Conservation (phyloP, 2,797 vertebrate genomes). For the Halcyon chelicuti region DNA sequence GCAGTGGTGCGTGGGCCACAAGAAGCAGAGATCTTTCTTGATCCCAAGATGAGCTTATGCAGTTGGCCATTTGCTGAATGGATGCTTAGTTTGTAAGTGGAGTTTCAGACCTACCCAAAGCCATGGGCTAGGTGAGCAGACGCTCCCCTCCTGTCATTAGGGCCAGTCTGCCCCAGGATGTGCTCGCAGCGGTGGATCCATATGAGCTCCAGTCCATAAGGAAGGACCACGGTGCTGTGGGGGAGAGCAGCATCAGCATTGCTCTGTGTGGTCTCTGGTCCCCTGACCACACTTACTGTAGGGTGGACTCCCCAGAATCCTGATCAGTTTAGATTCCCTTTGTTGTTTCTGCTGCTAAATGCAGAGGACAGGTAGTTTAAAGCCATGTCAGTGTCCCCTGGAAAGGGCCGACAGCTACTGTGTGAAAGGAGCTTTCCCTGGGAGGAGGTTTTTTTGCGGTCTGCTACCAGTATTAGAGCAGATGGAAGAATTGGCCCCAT, state of each 20-base stretch:
- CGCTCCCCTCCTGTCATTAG: neutral
- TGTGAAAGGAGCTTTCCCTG: neutral
- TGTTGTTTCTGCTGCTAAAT: neutral
- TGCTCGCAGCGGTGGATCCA: fast-evolving
- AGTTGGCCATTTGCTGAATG: neutral
- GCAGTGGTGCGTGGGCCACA: neutral
- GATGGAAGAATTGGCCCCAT: neutral
- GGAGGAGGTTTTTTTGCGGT: neutral
- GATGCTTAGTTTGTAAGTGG: neutral
- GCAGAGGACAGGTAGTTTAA: neutral
- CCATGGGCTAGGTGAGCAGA: neutral
- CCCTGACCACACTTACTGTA: fast-evolving
- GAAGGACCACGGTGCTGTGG: fast-evolving
- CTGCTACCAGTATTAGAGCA: neutral
- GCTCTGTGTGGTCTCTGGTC: neutral
- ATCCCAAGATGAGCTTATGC: neutral
- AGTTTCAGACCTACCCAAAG: neutral
- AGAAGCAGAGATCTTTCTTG: neutral
- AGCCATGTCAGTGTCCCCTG: fast-evolving
- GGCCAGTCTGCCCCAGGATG: neutral
- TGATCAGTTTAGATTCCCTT: neutral
- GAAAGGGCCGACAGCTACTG: neutral
- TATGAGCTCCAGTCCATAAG: neutral
- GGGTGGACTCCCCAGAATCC: neutral
- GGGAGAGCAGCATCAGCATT: neutral